Evolutionary conservation across 2,113 vertebrate species (phyloP).

Genomic region (Anser cygnoides): DNA sequence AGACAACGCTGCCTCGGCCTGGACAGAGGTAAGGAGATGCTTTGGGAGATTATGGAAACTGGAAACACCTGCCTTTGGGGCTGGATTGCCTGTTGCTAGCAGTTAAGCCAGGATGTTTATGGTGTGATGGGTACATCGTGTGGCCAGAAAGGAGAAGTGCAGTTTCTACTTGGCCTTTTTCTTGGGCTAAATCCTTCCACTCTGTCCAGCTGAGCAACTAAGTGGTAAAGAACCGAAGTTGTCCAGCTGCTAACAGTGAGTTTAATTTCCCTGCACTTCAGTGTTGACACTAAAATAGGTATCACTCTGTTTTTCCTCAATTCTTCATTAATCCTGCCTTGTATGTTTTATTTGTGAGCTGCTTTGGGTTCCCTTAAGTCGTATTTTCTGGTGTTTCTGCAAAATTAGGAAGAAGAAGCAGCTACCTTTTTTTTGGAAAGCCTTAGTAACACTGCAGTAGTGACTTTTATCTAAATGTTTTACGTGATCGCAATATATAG

Average conservation of each 20-base stretch:
- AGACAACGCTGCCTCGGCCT: background rate
- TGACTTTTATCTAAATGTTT: background rate
- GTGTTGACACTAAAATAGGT: background rate
- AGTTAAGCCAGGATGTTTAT: background rate
- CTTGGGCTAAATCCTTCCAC: background rate
- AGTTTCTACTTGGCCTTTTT: background rate
- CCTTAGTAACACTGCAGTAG: background rate
- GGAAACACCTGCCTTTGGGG: background rate
- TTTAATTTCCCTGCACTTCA: background rate
- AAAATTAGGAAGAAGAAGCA: background rate
- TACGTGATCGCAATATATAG: background rate
- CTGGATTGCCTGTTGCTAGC: rapidly evolving
- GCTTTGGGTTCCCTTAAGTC: background rate
- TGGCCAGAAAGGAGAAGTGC: slow-evolving; percentile 46
- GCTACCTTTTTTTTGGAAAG: background rate
- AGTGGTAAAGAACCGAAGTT: background rate
- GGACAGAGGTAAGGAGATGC: background rate
- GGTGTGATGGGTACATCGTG: slow-evolving; percentile 49
- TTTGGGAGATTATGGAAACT: background rate
- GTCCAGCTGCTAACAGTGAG: background rate
- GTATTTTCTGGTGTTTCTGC: background rate
- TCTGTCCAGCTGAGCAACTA: background rate
- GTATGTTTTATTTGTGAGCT: background rate
- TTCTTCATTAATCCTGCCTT: background rate
- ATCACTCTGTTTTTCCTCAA: background rate